These are phyloP conservation scores for Ericerus pela DNA, from an alignment of 1,140 invertebrate genomes.

Conservation along the genomic window DNA sequence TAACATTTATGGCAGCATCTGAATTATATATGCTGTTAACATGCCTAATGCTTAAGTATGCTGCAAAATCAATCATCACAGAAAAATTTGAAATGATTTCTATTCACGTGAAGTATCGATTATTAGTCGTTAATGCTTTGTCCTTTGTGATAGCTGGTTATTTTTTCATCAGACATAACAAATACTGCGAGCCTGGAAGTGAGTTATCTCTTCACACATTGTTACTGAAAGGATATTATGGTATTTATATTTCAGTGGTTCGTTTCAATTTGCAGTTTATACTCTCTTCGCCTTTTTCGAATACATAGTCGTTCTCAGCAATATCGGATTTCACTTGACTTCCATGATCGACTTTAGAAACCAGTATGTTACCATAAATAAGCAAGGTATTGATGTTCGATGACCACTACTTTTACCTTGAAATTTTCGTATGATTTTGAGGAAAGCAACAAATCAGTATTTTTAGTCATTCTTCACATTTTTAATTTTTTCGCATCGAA, in stretches of 20 bases:
- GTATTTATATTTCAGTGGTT: no score
- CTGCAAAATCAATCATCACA: constrained; percentile 28
- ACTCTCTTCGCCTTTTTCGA: constrained; percentile 84
- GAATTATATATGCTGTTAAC: constrained; percentile 75
- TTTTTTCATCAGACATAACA: constrained; percentile 83
- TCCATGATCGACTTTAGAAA: constrained; percentile 68
- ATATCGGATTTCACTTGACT: constrained; percentile 86
- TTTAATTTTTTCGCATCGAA: no score
- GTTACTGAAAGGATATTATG: no score
- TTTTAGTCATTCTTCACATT: no score
- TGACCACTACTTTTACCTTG: no score
- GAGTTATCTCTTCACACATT: no score
- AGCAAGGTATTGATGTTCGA: constrained; percentile 1
- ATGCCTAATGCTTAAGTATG: constrained; percentile 49
- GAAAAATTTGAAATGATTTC: constrained; percentile 46
- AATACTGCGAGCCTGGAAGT: constrained; percentile 81
- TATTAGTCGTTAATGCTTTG: constrained; percentile 58
- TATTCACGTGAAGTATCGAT: constrained; percentile 52
- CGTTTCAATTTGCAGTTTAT: constrained; percentile 68
- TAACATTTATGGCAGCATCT: constrained; percentile 74
- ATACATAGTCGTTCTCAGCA: constrained; percentile 80
- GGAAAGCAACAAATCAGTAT: no score
- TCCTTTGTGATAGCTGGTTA: constrained; percentile 67
- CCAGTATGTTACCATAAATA: not conserved
- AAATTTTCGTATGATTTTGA: no score